Conservation (phyloP, 2,113 vertebrate species). For the Kryptolebias marmoratus region DNA sequence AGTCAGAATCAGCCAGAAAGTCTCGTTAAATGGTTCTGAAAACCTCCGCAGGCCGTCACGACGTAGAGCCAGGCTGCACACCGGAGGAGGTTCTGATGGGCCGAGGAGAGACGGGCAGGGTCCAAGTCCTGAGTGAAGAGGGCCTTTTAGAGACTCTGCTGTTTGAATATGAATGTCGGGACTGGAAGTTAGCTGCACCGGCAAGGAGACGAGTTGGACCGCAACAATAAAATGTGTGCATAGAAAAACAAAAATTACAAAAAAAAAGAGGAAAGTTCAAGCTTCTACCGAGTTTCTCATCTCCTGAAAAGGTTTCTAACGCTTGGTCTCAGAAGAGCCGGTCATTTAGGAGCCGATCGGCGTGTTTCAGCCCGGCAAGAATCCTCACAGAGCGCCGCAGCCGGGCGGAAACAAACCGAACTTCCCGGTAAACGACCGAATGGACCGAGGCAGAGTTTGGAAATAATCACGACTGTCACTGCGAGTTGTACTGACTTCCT, state of each 20-base stretch:
- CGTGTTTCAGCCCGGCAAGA: background rate
- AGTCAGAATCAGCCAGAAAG: too few relatives aligned
- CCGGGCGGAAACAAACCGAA: background rate
- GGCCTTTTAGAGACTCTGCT: too few relatives aligned
- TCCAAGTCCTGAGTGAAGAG: too few relatives aligned
- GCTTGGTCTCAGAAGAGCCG: slow-evolving; percentile 11
- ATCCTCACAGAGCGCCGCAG: background rate
- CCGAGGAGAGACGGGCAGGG: too few relatives aligned
- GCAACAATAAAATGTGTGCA: slow-evolving; percentile 18
- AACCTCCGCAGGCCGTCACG: too few relatives aligned
- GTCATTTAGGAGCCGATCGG: slow-evolving; percentile 6
- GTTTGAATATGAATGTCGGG: slow-evolving; percentile 18
- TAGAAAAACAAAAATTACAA: slow-evolving; percentile 19
- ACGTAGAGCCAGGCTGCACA: too few relatives aligned
- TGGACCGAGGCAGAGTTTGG: slow-evolving; percentile 2
- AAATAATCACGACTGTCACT: background rate
- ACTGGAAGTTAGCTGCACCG: slow-evolving; percentile 7
- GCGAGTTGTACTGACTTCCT: background rate
- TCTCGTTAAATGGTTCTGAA: too few relatives aligned
- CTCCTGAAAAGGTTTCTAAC: slow-evolving; percentile 18
- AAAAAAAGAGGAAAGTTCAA: slow-evolving; percentile 2
- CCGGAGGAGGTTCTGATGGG: too few relatives aligned
- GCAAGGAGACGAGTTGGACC: slow-evolving; percentile 15
- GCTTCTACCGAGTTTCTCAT: background rate
- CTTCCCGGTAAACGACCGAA: background rate